These are phyloP conservation scores for Hydrotaea cyrtoneurina DNA, from an alignment of 2,888 invertebrate genomes.

Conservation along the genomic window DNA sequence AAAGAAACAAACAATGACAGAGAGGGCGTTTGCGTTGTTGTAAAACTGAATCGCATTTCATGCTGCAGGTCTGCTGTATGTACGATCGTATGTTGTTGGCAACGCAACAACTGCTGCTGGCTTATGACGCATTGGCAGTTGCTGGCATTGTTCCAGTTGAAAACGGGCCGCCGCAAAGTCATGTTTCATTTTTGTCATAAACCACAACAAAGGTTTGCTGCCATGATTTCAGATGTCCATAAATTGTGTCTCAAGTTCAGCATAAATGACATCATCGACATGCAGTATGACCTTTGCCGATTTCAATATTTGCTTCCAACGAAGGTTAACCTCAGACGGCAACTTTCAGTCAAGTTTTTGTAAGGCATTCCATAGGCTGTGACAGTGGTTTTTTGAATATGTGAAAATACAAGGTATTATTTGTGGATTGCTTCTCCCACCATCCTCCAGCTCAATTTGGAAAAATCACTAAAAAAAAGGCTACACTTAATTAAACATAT, in stretches of 20 bases:
- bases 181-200: conserved; percentile 40
- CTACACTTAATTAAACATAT: too few relatives aligned
- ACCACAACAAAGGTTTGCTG: conserved; percentile 21
- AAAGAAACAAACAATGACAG: background rate
- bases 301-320: background rate
- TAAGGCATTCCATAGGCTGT: background rate
- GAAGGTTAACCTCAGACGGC: conserved; percentile 17
- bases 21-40: background rate
- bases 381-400: background rate
- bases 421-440: background rate
- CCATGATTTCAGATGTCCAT: conserved; percentile 5
- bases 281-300: conserved; percentile 29
- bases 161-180: conserved; percentile 9
- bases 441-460: too few relatives aligned
- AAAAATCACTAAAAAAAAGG: too few relatives aligned
- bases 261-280: conserved; percentile 37
- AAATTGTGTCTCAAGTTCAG: conserved; percentile 31
- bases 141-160: conserved; percentile 27
- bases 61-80: background rate
- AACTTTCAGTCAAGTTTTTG: background rate
- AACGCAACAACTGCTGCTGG: background rate
- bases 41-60: background rate
- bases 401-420: background rate
- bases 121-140: conserved; percentile 17
- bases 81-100: background rate